Base-by-base conservation (phyloP, 2,888 invertebrate genomes). In the Masnerella sp. region DNA sequence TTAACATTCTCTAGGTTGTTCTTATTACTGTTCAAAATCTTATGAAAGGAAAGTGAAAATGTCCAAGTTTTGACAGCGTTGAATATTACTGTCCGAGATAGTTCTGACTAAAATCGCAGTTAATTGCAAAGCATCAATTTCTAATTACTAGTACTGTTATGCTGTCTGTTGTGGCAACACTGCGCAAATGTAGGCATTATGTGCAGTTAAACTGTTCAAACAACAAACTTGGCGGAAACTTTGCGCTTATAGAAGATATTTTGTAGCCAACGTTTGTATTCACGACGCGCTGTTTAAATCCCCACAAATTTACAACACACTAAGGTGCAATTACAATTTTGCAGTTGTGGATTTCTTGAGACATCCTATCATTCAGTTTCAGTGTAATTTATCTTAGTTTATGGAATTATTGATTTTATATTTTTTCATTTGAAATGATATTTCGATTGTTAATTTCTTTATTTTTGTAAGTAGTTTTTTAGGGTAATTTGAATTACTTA, bases 221-320 rank as follows among this genome's bases (percentile, higher is more conserved):
- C 51, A 62, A 15, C 51, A 14, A 62, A 62, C 62, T 62, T 61
- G 12, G n/a, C 15, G 20, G 25, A 62, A 62, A 62, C 42, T 51
- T 61, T 32, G 11, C 49, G 18, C 34, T 62, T 43, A 34, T 43
- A 34, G 51, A 62, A 62, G 51, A 62, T 62, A 52, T 52, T 51
- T 62, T 28, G 7, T n/a, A 12, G 51, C 14, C n/a, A 42, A 42
- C 34, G 62, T 62, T 62, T 62, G 12, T 25, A 40, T 52, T 32
- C n/a, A 43, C 11, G 15, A 20, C 17, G 20, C 32, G 4, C 11
- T 43, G 51, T 62, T 62, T 51, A 52, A 43, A 49, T 30, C 38
- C 15, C 47, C 20, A 49, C n/a, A n/a, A n/a, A n/a, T n/a, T n/a
- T 45, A 36, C 22, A 36, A 32, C 32, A 49, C 18, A 49, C 18